Percentiles rank a stretch among this genome's conserved stretches.
Evolutionary conservation across 2,888 invertebrate species (phyloP).

Genomic region (Lobophora halterata): DNA sequence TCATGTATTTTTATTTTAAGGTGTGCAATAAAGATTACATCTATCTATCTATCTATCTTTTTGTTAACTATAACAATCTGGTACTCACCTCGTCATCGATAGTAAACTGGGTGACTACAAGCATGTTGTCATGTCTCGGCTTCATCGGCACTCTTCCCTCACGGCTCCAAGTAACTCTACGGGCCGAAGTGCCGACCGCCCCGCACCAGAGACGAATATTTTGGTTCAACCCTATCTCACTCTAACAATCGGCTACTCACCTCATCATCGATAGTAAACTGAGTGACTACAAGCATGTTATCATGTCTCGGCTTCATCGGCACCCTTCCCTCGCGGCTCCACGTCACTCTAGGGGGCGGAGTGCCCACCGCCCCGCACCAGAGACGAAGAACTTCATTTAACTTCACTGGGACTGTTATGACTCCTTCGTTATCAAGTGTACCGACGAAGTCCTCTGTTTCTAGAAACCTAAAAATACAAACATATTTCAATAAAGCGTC

Average conservation of each 20-base stretch:
- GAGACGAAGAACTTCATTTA: constrained; percentile 69
- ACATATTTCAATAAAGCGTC: too few relatives aligned
- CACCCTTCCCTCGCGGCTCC: constrained; percentile 76
- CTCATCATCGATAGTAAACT: constrained; percentile 62
- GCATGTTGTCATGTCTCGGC: constrained; percentile 53
- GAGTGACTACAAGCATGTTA: constrained; percentile 60
- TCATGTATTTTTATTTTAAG: too few relatives aligned
- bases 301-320: constrained; percentile 63
- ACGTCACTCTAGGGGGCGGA: constrained; percentile 81
- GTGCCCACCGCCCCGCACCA: constrained; percentile 84
- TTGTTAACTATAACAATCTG: too few relatives aligned
- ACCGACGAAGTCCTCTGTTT: constrained; percentile 67
- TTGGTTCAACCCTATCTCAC: constrained; percentile 48
- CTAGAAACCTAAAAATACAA: constrained; percentile 73
- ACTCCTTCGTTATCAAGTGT: constrained; percentile 55
- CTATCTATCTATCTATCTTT: too few relatives aligned
- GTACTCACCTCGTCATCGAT: constrained; percentile 60
- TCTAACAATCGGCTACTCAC: too few relatives aligned
- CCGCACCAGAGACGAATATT: constrained; percentile 83
- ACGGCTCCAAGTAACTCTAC: constrained; percentile 81
- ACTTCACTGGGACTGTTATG: constrained; percentile 53
- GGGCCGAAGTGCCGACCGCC: constrained; percentile 82
- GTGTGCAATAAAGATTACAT: too few relatives aligned
- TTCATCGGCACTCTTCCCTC: constrained; percentile 70
- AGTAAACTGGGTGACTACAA: constrained; percentile 64